Percentiles rank a stretch among this genome's conserved stretches.
phyloP scores from a whole-genome alignment of 1,140 invertebrate genomes.

The Danaus plexippus region DNA sequence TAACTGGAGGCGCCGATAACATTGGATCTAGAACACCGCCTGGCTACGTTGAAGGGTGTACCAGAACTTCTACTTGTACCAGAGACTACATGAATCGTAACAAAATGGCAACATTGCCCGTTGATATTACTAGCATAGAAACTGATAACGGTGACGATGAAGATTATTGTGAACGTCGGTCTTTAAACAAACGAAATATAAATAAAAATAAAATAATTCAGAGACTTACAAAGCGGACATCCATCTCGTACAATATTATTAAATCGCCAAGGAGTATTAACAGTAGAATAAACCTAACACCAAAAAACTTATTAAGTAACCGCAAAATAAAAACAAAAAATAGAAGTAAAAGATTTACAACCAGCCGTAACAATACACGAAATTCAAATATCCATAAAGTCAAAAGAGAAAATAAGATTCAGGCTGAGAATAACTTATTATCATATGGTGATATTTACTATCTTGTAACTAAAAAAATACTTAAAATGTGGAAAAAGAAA shows the following conservation, averaged over 20 bases:
- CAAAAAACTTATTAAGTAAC: no score
- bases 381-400: constrained; percentile 1
- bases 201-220: constrained; percentile 8
- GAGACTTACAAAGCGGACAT: no score
- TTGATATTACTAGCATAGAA: constrained; percentile 15
- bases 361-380: not conserved
- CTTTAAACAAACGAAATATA: constrained; percentile 44
- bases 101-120: constrained; percentile 32
- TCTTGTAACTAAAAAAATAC: constrained; percentile 37
- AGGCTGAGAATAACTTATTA: constrained; percentile 12
- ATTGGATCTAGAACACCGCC: constrained; percentile 45
- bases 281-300: no score
- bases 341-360: no score
- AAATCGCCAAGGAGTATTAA: no score
- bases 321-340: no score
- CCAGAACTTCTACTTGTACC: constrained; percentile 56
- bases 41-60: constrained; percentile 59
- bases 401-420: constrained; percentile 13
- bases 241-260: no score
- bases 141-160: constrained; percentile 32
- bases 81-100: constrained; percentile 52
- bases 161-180: constrained; percentile 58
- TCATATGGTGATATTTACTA: constrained; percentile 47
- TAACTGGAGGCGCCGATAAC: constrained; percentile 16
- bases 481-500: constrained; percentile 25